phyloP scores from a whole-genome alignment of 1,140 invertebrate species.

The Aphis gossypii region DNA sequence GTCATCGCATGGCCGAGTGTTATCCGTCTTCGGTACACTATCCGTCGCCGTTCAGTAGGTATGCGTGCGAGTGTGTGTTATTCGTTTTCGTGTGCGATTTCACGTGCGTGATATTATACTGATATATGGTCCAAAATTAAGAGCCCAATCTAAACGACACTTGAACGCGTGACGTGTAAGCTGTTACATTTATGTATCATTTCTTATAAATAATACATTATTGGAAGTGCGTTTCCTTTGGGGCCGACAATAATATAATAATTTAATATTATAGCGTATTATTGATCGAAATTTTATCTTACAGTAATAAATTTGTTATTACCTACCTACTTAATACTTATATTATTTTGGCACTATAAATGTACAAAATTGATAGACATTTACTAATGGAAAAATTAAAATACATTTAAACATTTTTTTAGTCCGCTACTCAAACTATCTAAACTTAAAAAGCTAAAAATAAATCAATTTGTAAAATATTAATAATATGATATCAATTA shows the following conservation, averaged over 20 bases:
- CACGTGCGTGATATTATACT: not conserved
- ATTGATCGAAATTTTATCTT: not conserved
- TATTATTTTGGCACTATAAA: not conserved
- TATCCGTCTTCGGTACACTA: not conserved
- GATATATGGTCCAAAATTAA: not conserved
- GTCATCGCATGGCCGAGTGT: not conserved
- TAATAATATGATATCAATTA: too few relatives aligned
- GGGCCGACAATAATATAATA: not conserved
- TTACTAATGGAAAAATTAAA: not conserved
- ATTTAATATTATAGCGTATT: not conserved
- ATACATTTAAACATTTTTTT: not conserved
- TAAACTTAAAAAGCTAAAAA: not conserved
- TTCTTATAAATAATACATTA: constrained; percentile 26
- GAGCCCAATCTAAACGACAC: not conserved
- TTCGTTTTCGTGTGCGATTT: not conserved
- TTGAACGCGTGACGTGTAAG: not conserved
- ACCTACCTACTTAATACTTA: not conserved
- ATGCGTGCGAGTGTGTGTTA: not conserved
- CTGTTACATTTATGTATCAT: not conserved
- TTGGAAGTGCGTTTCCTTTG: not conserved
- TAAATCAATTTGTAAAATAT: not conserved
- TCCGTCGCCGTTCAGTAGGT: not conserved
- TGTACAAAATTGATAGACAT: too few relatives aligned
- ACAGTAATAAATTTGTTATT: not conserved
- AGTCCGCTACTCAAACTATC: not conserved